phyloP scores from a whole-genome alignment of 2,797 vertebrate genomes.

The Taenioides sp. region DNA sequence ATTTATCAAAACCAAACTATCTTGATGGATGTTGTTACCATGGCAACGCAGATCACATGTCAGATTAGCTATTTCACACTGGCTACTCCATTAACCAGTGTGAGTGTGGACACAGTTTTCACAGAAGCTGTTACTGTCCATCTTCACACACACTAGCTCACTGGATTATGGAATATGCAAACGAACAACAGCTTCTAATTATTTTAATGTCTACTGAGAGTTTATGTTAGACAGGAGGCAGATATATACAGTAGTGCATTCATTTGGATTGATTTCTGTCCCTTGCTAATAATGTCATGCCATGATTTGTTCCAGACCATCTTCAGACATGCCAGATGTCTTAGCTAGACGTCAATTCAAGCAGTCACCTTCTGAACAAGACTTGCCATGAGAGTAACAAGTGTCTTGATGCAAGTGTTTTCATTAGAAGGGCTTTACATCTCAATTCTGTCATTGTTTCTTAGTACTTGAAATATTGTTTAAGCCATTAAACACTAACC shows the following conservation, averaged over 20 bases:
- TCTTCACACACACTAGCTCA: constrained; percentile 1
- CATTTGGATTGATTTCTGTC: constrained; percentile 1
- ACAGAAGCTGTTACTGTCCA: not conserved
- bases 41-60: constrained; percentile 53
- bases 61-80: constrained; percentile 36
- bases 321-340: constrained; percentile 77
- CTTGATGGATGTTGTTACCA: constrained; percentile 53
- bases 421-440: not conserved
- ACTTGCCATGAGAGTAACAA: constrained; percentile 54
- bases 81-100: constrained; percentile 15
- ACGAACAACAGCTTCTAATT: not conserved
- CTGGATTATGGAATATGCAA: not conserved
- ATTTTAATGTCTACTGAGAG: not conserved
- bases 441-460: not conserved
- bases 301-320: constrained; percentile 69
- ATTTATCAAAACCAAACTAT: constrained; percentile 24
- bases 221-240: not conserved
- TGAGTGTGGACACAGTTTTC: constrained; percentile 9
- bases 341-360: constrained; percentile 71
- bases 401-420: not conserved
- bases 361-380: constrained; percentile 61
- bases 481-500: not conserved
- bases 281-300: constrained; percentile 9
- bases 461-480: not conserved
- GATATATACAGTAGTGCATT: not conserved